A percentile compares a stretch with the other conserved stretches of the same genome.
Conservation (phyloP, 2,113 vertebrate genomes). For the Plecturocebus donacophilus region DNA sequence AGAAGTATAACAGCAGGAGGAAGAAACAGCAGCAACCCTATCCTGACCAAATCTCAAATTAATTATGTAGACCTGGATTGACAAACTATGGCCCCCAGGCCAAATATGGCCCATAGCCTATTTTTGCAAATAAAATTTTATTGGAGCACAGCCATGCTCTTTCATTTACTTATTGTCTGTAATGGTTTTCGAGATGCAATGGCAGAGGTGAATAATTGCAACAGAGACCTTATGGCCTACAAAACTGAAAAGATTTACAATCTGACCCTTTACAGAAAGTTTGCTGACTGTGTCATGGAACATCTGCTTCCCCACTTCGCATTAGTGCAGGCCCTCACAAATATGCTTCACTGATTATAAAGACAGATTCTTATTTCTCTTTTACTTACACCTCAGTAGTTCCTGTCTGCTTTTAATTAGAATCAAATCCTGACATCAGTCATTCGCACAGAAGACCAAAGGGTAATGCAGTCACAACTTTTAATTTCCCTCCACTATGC, state of each 20-base stretch:
- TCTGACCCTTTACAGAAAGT: background rate
- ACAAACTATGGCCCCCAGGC: background rate
- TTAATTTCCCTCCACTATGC: constrained; percentile 78
- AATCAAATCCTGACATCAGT: constrained; percentile 73
- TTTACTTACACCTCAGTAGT: constrained; percentile 53
- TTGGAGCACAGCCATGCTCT: background rate
- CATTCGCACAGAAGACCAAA: constrained; percentile 66
- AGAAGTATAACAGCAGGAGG: background rate
- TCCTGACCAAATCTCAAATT: background rate
- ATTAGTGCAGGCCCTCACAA: background rate
- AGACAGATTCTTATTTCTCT: constrained; percentile 19
- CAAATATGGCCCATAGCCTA: background rate
- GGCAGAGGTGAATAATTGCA: background rate
- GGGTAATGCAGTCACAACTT: constrained; percentile 72
- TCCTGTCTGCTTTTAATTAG: constrained; percentile 77
- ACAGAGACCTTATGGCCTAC: background rate
- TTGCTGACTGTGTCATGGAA: background rate
- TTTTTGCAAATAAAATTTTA: background rate
- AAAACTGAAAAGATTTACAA: background rate
- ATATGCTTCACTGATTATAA: background rate
- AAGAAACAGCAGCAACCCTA: background rate
- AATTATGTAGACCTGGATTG: background rate
- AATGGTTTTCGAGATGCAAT: background rate
- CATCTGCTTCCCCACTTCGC: background rate
- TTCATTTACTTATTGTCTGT: background rate